Evolutionary conservation across 2,888 invertebrate species (phyloP).

Genomic region (Beris chalybata): DNA sequence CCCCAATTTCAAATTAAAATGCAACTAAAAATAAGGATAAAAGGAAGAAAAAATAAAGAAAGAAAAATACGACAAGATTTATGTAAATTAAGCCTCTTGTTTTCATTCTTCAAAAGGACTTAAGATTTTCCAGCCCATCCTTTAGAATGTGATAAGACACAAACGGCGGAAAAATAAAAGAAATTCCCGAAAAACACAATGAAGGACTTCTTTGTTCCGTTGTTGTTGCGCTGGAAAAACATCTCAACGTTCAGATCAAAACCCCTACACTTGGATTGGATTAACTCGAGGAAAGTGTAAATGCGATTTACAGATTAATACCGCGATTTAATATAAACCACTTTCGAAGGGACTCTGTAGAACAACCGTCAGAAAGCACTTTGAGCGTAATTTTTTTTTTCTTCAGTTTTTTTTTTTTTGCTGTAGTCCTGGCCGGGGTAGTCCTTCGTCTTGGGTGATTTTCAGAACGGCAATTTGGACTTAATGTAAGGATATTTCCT

Average conservation of each 20-base stretch:
- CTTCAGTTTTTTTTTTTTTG: neutral
- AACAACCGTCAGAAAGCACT: neutral
- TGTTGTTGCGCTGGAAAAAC: neutral
- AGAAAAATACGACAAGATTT: constrained; percentile 20
- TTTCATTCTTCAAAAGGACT: neutral
- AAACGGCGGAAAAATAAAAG: constrained; percentile 5
- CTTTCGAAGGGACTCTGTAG: neutral
- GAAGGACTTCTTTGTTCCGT: constrained; percentile 16
- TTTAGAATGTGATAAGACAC: constrained; percentile 6
- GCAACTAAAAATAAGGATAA: neutral
- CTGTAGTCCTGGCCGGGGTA: neutral
- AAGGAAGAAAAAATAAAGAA: neutral
- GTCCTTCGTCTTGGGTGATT: neutral
- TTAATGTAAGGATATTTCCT: neutral
- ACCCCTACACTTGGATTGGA: constrained; percentile 24
- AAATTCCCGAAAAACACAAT: constrained; percentile 7
- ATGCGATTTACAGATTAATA: constrained; percentile 31
- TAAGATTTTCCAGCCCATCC: constrained; percentile 10
- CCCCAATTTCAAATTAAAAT: no score
- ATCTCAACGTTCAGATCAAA: constrained; percentile 24
- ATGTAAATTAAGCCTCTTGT: constrained; percentile 25
- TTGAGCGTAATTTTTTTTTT: constrained; percentile 2
- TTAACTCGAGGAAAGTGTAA: constrained; percentile 27
- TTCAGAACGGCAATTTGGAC: neutral
- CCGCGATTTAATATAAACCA: constrained; percentile 19